A percentile compares a stretch with the other conserved stretches of the same genome.
phyloP scores from a whole-genome alignment of 2,113 vertebrate species.

The Hassar affinis region DNA sequence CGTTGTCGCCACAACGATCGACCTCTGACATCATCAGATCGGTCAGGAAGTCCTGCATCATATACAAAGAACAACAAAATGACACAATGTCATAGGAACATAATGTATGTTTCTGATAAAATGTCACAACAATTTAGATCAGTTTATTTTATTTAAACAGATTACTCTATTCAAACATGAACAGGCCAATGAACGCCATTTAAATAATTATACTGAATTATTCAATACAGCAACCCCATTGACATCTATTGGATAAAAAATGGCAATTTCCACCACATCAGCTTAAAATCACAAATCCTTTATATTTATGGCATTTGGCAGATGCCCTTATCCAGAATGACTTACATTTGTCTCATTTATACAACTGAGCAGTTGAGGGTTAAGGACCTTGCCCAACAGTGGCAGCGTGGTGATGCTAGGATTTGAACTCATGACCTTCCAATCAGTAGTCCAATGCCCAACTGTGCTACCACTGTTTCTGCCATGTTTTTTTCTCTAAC shows the following conservation, averaged over 20 bases:
- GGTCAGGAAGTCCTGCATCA: conserved; percentile 89
- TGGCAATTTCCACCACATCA: neutral
- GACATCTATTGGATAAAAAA: neutral
- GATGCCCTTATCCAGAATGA: too few relatives aligned
- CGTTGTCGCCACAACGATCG: conserved; percentile 96
- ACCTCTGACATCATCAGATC: conserved; percentile 99
- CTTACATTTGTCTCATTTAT: too few relatives aligned
- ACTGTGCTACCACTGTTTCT: too few relatives aligned
- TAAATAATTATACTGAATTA: neutral
- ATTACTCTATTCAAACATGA: neutral
- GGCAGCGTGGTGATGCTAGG: too few relatives aligned
- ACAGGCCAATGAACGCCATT: neutral
- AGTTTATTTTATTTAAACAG: neutral
- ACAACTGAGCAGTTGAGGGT: too few relatives aligned
- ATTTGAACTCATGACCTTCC: too few relatives aligned
- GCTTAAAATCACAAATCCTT: neutral
- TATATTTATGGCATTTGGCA: too few relatives aligned
- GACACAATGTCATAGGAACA: neutral
- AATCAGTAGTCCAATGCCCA: too few relatives aligned
- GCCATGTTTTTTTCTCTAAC: neutral
- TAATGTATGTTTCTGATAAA: neutral
- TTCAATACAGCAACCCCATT: neutral
- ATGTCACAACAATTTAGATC: too few relatives aligned
- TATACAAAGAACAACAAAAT: neutral
- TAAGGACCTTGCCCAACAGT: too few relatives aligned